Evolutionary conservation across 2,888 invertebrate genomes (phyloP).

Genomic region (Sesia apiformis): DNA sequence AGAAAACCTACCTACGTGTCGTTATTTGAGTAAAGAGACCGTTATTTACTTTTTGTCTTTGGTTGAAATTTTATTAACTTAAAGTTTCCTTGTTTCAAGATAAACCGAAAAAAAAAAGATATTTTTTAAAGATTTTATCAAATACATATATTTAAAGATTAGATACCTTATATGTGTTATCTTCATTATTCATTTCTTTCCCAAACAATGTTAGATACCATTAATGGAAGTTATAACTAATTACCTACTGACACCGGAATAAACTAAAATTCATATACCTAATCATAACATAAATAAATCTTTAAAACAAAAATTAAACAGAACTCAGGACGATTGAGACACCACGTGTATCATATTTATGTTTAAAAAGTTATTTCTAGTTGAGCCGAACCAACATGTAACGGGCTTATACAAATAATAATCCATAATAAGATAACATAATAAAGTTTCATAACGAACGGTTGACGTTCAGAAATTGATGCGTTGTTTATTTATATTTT

Average conservation of each 20-base stretch:
- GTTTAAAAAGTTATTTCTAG: slow-evolving; percentile 61
- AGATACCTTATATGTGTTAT: no score
- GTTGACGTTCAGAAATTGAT: slow-evolving; percentile 26
- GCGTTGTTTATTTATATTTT: slow-evolving; percentile 21
- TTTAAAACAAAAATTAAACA: slow-evolving; percentile 24
- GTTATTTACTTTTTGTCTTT: no score
- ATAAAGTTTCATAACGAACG: slow-evolving; percentile 32
- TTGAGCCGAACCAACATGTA: slow-evolving; percentile 46
- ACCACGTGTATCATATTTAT: slow-evolving; percentile 65
- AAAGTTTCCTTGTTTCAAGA: no score
- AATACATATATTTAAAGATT: no score
- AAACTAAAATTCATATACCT: slow-evolving; percentile 24
- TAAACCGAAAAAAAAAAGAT: no score
- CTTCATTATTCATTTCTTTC: neutral
- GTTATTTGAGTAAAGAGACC: no score
- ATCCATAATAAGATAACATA: slow-evolving; percentile 50
- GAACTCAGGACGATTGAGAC: slow-evolving; percentile 39
- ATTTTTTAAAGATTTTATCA: no score
- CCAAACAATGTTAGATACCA: neutral
- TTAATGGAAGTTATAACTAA: slow-evolving; percentile 20
- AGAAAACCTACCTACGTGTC: no score
- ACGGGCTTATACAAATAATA: slow-evolving; percentile 49
- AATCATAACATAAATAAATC: slow-evolving; percentile 41
- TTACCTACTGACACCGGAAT: slow-evolving; percentile 33
- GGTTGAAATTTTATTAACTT: no score